Evolutionary conservation across 2,113 vertebrate species (phyloP).

Genomic region (Kryptolebias marmoratus): DNA sequence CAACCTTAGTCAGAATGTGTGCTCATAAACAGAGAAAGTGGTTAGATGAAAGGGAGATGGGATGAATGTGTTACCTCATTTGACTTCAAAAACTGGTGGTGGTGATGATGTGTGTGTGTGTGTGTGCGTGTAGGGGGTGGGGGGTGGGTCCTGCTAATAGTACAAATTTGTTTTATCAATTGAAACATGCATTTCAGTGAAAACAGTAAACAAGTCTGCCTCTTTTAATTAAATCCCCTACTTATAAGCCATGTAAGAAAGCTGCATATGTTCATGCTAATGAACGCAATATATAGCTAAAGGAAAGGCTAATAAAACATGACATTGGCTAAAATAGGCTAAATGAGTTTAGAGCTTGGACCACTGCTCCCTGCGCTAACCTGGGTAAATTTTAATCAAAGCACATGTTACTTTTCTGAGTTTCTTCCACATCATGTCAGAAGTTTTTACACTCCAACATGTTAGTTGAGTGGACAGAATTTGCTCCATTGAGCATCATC

Average conservation of each 20-base stretch:
- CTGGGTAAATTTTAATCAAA: constrained; percentile 31
- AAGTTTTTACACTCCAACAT: constrained; percentile 24
- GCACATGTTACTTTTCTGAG: constrained; percentile 24
- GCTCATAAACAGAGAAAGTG: constrained; percentile 21
- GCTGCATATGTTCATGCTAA: constrained; percentile 40
- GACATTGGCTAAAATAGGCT: constrained; percentile 22
- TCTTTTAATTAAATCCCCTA: constrained; percentile 44
- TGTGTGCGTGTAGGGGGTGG: too few relatives aligned
- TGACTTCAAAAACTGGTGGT: constrained; percentile 31
- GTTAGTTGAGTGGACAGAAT: constrained; percentile 22
- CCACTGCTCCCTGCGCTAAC: constrained; percentile 7
- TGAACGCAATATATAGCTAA: constrained; percentile 32
- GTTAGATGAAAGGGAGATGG: not conserved
- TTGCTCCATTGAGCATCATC: constrained; percentile 30
- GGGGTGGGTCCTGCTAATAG: constrained; percentile 37
- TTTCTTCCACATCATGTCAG: constrained; percentile 30
- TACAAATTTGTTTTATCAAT: constrained; percentile 59
- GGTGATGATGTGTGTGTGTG: too few relatives aligned
- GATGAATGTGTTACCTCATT: constrained; percentile 33
- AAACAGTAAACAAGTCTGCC: constrained; percentile 16
- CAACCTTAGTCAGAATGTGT: constrained; percentile 34
- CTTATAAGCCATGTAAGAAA: constrained; percentile 28
- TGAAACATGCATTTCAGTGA: constrained; percentile 33
- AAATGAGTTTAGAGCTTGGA: constrained; percentile 26
- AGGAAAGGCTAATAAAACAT: constrained; percentile 37